phyloP scores from a whole-genome alignment of 1,140 invertebrate genomes.

The Drosophila tani region DNA sequence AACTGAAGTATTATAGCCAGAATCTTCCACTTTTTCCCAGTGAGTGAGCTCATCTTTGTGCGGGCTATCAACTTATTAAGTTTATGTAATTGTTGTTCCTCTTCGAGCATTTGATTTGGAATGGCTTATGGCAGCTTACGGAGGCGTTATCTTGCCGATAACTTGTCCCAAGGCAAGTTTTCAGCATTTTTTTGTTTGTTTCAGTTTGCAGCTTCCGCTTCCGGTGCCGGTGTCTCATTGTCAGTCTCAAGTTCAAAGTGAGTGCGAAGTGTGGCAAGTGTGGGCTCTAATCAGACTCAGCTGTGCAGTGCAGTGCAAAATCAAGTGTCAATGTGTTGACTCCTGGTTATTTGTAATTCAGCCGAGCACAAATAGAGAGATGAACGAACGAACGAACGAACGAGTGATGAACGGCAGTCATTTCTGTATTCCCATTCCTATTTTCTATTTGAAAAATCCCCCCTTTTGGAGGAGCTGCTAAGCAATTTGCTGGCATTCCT shows the following conservation, averaged over 20 bases:
- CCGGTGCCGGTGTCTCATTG: conserved; percentile 7
- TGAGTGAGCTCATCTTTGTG: conserved; percentile 43
- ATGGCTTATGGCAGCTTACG: conserved; percentile 65
- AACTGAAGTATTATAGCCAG: neutral
- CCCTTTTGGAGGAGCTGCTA: conserved; percentile 8
- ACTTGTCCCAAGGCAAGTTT: conserved; percentile 38
- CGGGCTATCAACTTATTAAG: conserved; percentile 74
- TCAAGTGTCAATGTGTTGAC: conserved; percentile 74
- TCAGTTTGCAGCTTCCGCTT: conserved; percentile 25
- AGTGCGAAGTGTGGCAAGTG: conserved; percentile 16
- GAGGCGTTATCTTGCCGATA: conserved; percentile 52
- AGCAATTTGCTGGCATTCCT: conserved; percentile 69
- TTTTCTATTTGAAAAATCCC: neutral
- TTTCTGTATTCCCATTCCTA: conserved; percentile 24
- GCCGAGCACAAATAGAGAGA: conserved; percentile 34
- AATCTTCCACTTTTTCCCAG: conserved; percentile 3
- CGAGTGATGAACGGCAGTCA: conserved; percentile 50
- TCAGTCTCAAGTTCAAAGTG: conserved; percentile 62
- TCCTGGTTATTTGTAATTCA: conserved; percentile 67
- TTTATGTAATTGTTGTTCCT: conserved; percentile 79
- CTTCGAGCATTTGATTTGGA: conserved; percentile 63
- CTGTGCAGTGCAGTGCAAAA: conserved; percentile 74
- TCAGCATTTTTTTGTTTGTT: neutral
- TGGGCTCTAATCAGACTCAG: conserved; percentile 68
- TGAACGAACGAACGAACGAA: neutral